Conservation (phyloP, 2,888 invertebrate species). For the Willowsia nigromaculata region DNA sequence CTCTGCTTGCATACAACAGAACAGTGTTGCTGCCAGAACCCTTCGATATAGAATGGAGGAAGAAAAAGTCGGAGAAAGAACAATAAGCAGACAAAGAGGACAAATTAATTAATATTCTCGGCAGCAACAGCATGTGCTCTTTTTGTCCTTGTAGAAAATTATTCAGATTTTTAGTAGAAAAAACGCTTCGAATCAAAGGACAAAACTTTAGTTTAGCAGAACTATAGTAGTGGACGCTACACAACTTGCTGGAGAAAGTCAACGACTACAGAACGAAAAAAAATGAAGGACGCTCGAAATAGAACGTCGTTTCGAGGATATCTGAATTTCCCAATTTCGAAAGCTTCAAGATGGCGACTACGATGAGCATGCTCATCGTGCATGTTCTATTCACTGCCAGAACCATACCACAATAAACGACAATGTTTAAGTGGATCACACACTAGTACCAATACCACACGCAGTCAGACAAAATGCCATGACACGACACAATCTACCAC, state of each 20-base stretch:
- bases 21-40: not conserved
- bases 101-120: conserved; percentile 55
- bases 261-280: not conserved
- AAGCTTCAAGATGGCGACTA: not conserved
- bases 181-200: not conserved
- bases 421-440: not conserved
- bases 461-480: not conserved
- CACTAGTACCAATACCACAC: not conserved
- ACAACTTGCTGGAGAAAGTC: not conserved
- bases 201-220: too few species aligned
- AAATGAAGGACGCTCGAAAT: not conserved
- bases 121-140: not conserved
- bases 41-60: not conserved
- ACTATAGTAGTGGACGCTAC: not conserved
- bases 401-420: not conserved
- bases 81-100: not conserved
- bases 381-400: not conserved
- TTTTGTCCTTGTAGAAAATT: not conserved
- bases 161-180: not conserved
- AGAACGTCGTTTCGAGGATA: not conserved
- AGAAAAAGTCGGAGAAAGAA: not conserved
- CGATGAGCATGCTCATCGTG: too few species aligned
- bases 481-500: not conserved
- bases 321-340: not conserved
- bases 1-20: not conserved